phyloP scores from a whole-genome alignment of 2,888 invertebrate genomes.

The Heliconius charithonia region DNA sequence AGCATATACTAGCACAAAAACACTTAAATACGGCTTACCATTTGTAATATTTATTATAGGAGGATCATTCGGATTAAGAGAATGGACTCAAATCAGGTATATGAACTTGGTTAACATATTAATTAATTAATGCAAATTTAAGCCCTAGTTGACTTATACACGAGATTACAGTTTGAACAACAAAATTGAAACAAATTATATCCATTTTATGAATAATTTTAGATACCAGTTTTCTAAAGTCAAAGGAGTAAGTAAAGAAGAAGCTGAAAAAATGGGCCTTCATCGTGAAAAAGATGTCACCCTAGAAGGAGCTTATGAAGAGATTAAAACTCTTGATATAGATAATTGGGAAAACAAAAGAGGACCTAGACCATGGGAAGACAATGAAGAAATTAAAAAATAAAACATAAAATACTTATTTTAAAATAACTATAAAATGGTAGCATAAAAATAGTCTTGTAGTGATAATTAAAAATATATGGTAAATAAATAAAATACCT shows the following conservation, averaged over 20 bases:
- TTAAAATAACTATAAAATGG: background rate
- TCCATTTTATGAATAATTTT: constrained; percentile 40
- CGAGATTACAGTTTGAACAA: background rate
- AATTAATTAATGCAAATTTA: background rate
- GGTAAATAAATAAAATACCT: background rate
- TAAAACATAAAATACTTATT: constrained; percentile 41
- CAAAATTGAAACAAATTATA: background rate
- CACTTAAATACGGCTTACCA: constrained; percentile 87
- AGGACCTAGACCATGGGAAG: constrained; percentile 94
- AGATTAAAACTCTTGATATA: constrained; percentile 88
- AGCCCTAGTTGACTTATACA: background rate
- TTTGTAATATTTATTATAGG: constrained; percentile 89
- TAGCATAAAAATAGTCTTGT: background rate
- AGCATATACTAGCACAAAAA: constrained; percentile 77
- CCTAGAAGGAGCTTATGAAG: constrained; percentile 89
- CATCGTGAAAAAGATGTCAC: constrained; percentile 87
- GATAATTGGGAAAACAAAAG: constrained; percentile 93
- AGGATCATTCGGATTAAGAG: constrained; percentile 89
- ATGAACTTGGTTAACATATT: background rate
- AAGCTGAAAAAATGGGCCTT: constrained; percentile 87
- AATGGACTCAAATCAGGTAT: constrained; percentile 89
- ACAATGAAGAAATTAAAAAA: constrained; percentile 56
- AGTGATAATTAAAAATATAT: background rate
- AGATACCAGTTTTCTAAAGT: constrained; percentile 85
- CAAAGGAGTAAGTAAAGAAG: constrained; percentile 84